A percentile compares a stretch with the other conserved stretches of the same genome.
Conservation (phyloP, 1,140 invertebrate genomes). For the Octopus sinensis region DNA sequence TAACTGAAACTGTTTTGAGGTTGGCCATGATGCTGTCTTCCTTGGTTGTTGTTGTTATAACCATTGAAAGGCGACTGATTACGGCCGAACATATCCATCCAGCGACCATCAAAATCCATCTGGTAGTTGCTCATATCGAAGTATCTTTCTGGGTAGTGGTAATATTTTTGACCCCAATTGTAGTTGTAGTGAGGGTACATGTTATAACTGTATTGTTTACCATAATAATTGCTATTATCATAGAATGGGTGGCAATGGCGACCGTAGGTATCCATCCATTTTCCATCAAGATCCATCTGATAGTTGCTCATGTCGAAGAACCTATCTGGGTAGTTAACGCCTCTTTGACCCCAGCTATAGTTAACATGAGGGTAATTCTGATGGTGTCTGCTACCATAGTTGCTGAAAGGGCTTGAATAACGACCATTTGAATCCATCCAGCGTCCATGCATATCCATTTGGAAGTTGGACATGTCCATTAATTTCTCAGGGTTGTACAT, state of each 20-base stretch:
- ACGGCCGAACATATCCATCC: background rate
- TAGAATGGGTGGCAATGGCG: background rate
- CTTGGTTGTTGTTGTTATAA: background rate
- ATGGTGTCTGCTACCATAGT: no score
- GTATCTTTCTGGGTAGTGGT: slow-evolving; percentile 3
- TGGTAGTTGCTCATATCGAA: slow-evolving; percentile 1
- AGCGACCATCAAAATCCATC: background rate
- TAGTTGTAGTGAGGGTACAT: background rate
- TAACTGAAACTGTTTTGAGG: background rate
- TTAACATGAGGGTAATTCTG: background rate
- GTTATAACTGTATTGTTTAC: background rate
- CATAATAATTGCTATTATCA: background rate
- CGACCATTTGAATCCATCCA: no score
- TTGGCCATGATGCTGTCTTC: background rate
- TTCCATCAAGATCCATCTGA: background rate
- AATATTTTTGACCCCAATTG: background rate
- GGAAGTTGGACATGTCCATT: no score
- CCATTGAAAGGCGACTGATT: background rate
- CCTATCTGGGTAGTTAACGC: background rate
- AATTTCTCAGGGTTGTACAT: no score
- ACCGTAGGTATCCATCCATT: background rate
- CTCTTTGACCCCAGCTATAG: background rate
- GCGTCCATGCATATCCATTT: no score
- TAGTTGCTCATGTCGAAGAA: background rate
- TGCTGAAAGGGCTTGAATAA: no score